Percentiles rank a stretch among this genome's conserved stretches.
phyloP scores from a whole-genome alignment of 2,113 vertebrate species.

The Stomatorhinus ivindoensis region DNA sequence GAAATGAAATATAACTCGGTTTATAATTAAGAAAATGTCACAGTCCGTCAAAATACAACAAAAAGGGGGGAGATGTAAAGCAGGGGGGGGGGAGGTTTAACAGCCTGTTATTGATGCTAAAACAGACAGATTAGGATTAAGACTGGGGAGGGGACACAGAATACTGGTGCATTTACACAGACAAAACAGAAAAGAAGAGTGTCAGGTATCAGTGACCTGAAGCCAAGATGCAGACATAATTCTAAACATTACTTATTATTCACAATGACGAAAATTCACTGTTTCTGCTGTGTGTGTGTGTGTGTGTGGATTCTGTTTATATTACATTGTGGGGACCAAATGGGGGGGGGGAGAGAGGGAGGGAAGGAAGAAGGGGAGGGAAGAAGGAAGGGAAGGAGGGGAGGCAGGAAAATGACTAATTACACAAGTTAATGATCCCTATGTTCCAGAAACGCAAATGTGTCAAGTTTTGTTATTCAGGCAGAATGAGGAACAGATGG shows the following conservation, averaged over 20 bases:
- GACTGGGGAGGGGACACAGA: background rate
- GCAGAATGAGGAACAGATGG: background rate
- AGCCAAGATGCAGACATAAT: background rate
- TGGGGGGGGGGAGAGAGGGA: too few relatives aligned
- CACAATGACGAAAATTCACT: background rate
- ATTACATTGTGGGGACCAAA: too few relatives aligned
- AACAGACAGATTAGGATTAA: background rate
- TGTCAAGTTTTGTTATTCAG: background rate
- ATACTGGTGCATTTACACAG: background rate
- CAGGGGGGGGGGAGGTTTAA: background rate
- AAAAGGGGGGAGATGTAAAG: background rate
- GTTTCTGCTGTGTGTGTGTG: background rate
- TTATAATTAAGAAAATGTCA: background rate
- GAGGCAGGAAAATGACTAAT: background rate
- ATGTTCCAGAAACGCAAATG: background rate
- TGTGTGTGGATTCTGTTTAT: background rate
- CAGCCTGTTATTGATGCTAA: background rate
- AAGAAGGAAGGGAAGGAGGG: background rate
- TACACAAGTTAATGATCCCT: background rate
- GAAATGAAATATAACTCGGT: background rate
- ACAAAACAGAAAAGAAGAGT: background rate
- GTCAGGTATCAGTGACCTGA: background rate
- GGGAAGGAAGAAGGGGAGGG: background rate
- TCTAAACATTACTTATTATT: background rate
- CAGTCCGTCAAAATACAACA: background rate